These are phyloP conservation scores for Enteromius radiatus DNA, from an alignment of 2,797 vertebrate genomes.

Conservation along the genomic window DNA sequence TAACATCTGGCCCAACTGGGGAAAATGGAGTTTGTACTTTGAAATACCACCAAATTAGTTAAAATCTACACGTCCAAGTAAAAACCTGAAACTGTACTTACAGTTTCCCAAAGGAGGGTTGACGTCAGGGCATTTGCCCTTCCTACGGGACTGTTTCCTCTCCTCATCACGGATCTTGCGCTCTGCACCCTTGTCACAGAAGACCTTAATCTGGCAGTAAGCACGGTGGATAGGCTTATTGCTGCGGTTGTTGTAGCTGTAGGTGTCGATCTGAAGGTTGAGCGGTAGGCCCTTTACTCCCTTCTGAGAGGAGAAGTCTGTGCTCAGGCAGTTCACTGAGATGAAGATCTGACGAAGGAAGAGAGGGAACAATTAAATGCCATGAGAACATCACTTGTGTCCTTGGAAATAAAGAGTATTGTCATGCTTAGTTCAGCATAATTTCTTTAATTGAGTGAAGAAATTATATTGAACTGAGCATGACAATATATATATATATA, in stretches of 20 bases:
- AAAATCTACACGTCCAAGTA: neutral
- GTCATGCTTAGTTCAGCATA: too few species aligned
- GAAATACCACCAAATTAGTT: neutral
- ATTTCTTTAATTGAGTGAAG: neutral
- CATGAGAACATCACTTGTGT: too few species aligned
- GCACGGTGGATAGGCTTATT: slow-evolving; percentile 97
- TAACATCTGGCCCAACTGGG: slow-evolving; percentile 85
- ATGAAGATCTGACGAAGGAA: slow-evolving; percentile 88
- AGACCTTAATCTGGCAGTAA: slow-evolving; percentile 98
- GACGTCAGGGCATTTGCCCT: slow-evolving; percentile 90
- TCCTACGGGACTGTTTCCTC: slow-evolving; percentile 96
- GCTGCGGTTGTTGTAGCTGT: slow-evolving; percentile 98
- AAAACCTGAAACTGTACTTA: slow-evolving; percentile 67
- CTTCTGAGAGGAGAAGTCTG: slow-evolving; percentile 98
- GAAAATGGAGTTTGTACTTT: slow-evolving; percentile 13
- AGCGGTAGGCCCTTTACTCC: slow-evolving; percentile 96
- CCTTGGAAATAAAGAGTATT: neutral
- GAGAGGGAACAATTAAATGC: neutral
- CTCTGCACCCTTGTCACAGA: slow-evolving; percentile 98
- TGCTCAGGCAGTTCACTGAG: slow-evolving; percentile 98
- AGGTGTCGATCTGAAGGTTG: slow-evolving; percentile 97
- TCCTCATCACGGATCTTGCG: slow-evolving; percentile 99
- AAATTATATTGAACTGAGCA: too few species aligned
- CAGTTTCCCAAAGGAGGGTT: slow-evolving; percentile 75
- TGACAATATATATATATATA: too few species aligned